These are phyloP conservation scores for Epinephelus fuscoguttatus DNA, from an alignment of 2,113 vertebrate genomes.

Conservation along the genomic window DNA sequence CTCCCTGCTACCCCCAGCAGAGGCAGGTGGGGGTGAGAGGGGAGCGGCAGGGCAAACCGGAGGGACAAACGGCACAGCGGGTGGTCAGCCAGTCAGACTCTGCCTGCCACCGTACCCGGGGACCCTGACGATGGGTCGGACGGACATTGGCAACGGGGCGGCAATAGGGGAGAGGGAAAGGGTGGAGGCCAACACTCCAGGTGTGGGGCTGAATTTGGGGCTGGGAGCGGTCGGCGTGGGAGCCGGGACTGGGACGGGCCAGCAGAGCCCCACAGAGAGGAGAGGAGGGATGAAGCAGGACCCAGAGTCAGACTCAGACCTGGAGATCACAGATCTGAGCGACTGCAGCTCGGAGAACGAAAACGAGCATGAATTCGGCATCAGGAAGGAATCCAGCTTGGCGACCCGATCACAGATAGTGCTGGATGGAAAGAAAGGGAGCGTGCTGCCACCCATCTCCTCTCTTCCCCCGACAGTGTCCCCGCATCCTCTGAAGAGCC, in stretches of 20 bases:
- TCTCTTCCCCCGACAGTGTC: constrained; percentile 82
- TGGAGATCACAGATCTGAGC: constrained; percentile 94
- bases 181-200: constrained; percentile 62
- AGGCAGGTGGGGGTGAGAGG: constrained; percentile 77
- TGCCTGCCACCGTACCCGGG: constrained; percentile 78
- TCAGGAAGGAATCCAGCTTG: constrained; percentile 78
- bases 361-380: constrained; percentile 86
- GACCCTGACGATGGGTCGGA: constrained; percentile 79
- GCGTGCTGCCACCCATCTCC: constrained; percentile 71
- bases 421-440: constrained; percentile 75
- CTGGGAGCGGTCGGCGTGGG: constrained; percentile 77
- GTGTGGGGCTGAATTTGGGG: constrained; percentile 72
- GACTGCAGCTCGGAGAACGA: constrained; percentile 94
- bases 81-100: constrained; percentile 76
- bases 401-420: constrained; percentile 63
- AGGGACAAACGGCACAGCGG: constrained; percentile 80
- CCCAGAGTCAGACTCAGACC: constrained; percentile 90
- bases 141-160: constrained; percentile 78
- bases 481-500: constrained; percentile 83
- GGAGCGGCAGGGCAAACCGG: constrained; percentile 76
- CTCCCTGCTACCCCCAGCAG: constrained; percentile 82
- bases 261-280: constrained; percentile 83
- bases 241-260: constrained; percentile 65
- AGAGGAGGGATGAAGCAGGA: constrained; percentile 88
- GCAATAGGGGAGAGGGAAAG: constrained; percentile 74